These are phyloP conservation scores for Eurystomus gularis DNA, from an alignment of 2,113 vertebrate genomes.

Conservation along the genomic window DNA sequence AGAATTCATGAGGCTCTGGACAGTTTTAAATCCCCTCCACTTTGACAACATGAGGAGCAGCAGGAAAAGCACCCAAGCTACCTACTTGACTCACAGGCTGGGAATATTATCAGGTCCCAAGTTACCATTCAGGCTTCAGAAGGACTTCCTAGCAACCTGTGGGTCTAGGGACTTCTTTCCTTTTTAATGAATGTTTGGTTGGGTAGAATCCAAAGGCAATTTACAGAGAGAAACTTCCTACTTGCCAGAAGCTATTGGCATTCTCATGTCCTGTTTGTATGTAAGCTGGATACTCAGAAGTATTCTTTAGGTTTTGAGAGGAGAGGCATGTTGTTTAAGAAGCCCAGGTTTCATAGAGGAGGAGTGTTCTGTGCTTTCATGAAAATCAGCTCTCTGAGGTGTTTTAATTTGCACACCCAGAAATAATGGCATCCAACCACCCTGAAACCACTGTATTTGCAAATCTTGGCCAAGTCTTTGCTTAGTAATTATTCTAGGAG, in stretches of 20 bases:
- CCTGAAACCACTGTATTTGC: neutral
- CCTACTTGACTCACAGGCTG: neutral
- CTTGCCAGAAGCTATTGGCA: slow-evolving; percentile 1
- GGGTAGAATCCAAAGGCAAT: slow-evolving; percentile 6
- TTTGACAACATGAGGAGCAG: neutral
- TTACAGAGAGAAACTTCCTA: neutral
- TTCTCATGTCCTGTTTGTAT: slow-evolving; percentile 17
- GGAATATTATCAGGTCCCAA: neutral
- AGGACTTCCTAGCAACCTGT: neutral
- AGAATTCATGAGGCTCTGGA: neutral
- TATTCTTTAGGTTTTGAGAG: neutral
- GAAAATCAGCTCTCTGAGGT: neutral
- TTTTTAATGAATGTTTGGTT: neutral
- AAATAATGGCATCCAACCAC: neutral
- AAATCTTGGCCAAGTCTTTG: neutral
- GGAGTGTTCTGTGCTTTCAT: neutral
- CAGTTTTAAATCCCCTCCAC: neutral
- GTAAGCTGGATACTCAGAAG: neutral
- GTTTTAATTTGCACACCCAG: neutral
- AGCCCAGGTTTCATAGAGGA: neutral
- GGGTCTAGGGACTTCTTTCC: neutral
- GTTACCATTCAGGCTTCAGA: neutral
- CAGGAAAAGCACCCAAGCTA: neutral
- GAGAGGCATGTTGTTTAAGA: neutral
- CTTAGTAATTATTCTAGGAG: neutral